Base-by-base conservation (phyloP, 2,888 invertebrate genomes). In the Cheiracanthium punctorium region DNA sequence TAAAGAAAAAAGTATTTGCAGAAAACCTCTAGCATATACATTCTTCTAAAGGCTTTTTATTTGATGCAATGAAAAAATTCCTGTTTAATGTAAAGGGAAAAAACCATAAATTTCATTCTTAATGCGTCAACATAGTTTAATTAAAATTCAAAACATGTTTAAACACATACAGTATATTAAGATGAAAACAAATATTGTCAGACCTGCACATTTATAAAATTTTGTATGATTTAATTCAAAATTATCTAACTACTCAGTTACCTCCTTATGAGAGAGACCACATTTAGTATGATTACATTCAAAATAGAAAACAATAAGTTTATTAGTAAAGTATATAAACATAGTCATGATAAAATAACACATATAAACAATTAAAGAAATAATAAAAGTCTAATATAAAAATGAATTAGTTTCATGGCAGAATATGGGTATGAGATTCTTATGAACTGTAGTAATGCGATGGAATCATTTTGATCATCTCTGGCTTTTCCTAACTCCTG, bases 381-480 rank as follows among this genome's bases (percentile, higher is more conserved):
- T 10, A 29, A 32, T 32, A 67, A n/a, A 24, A 58, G 17, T 5
- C 14, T 7, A 17, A 17, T 48, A 48, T 17, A 48, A 48, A 58
- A 58, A 58, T 58, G 58, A 58, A 24, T 58, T 58, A 24, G 24
- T 24, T 7, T 48, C 24, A 17, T 58, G 24, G 24, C 20, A 58
- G 2, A 58, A 24, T 58, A 58, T 58, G 33, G 33, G 32, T 20
- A 67, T 67, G 67, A 67, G 67, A 67, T 67, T 67, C 67, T 67
- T 32, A 67, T 67, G 67, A 67, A 67, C 67, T 58, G 58, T 24
- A 69, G n/a, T 69, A 33, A 37, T 32, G 28, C 28, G 71, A 71
- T 43, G 71, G 71, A 71, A 71, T 71, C 24, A 24, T 67, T 76
- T 74, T 41, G 65, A 69, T 82, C 71, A 52, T 67, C 37, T 77